Evolutionary conservation across 2,113 vertebrate genomes (phyloP), one percentile per base, ranked within the genome.

Genomic region (Rhinoderma darwinii): DNA sequence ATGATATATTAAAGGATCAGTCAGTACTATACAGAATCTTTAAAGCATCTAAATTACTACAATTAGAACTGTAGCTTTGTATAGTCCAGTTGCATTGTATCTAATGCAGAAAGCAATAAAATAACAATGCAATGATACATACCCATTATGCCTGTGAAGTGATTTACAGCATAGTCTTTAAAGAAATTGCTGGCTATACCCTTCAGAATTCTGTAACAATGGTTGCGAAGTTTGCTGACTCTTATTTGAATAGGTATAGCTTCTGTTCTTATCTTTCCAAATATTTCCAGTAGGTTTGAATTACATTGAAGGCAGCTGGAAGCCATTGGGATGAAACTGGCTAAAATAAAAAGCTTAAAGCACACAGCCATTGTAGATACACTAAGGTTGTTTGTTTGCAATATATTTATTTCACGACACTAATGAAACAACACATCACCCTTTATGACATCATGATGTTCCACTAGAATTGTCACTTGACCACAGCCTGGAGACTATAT

Each of bases 81-180:
- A 47, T 14, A 47, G 12, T 47, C 5, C 14, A 8, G 12, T 8
- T 8, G 6, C 32, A 22, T 20, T 22, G 8, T 17, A 72, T 20
- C 5, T 2, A 72, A 39, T 22, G 8, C 17, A 39, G 32, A 22
- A 20, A 10, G 35, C 20, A 5, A 35, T 32, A 15, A 68, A 6
- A 68, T 5, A 70, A 22, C 25, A 41, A 22, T 12, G 17, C 5
- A 39, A 10, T 41, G 20, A 22, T 37, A 79, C 76, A 22, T 54
- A 79, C 76, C 47, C 1, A 79, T 35, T 9, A 54, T 4, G 18
- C 76, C 30, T 35, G 76, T 20, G 30, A 54, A 79, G 27, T 79
- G 47, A 1, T 79, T 79, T 54, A 50, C 32, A 11, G 76, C 76
- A 37, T 79, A 79, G 30, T 79, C 76, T 47, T 56, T 79, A 20